Base-by-base conservation (phyloP, 2,113 vertebrate genomes). In the Columba janthina region DNA sequence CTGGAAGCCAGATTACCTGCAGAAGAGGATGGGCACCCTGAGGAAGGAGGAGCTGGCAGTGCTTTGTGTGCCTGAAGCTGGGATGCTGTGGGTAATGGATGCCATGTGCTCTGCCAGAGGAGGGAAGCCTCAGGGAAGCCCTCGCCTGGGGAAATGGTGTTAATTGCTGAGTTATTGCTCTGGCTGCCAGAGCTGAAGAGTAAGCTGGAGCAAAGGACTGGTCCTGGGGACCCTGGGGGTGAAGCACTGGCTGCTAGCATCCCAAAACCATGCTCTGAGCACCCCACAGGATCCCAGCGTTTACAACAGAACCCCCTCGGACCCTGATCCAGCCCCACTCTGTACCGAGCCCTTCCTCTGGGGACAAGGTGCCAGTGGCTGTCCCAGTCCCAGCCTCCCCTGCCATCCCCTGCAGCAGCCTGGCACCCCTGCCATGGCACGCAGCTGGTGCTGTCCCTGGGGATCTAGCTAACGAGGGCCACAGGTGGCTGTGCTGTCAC, bases 371-470 rank as follows among this genome's bases (percentile, higher is more conserved):
- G 14, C 4, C 20, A 9, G 73, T 2, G 3, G 18, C 6, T 83
- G 11, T 82, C 32, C 7, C 10, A 29, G 12, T 7, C 29, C 6
- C 31, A 67, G 31, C 29, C 19, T 19, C 29, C 11, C 21, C 19
- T 81, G 34, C 8, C 11, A 1, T 6, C 16, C 46, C 14, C 19
- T 38, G 46, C 54, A 28, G 40, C 73, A 89, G n/a, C 34, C 34
- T 16, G 29, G 24, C 53, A 72, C 10, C 20, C 73, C 26, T 36
- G 40, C 40, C 85, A 62, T 46, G 58, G 19, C 60, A 32, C 1
- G 0, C 18, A 65, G 65, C 19, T 0, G 1, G 22, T 57, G 15
- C 13, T 67, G 69, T 58, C 46, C 70, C 40, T 0, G 0, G 5
- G 4, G 58, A 74, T 21, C 36, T 54, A 61, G 36, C 29, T 58